Conservation (phyloP, 2,797 vertebrate genomes). For the Trichosurus vulpecula region DNA sequence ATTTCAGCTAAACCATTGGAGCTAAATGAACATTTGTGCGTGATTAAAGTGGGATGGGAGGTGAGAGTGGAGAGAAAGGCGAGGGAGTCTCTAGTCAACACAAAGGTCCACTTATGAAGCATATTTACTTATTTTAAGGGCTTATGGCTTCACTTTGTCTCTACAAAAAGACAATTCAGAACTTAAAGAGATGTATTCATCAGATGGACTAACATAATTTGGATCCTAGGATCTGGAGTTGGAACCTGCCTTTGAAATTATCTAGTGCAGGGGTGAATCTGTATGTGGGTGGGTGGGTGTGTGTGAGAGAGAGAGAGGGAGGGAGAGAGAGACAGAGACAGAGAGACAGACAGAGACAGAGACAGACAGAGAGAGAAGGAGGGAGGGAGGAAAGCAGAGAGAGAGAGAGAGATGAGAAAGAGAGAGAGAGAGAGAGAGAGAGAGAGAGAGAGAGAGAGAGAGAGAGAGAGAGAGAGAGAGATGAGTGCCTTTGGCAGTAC, state of each 20-base stretch:
- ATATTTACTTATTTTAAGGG: not conserved
- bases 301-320: too few relatives aligned
- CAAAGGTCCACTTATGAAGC: not conserved
- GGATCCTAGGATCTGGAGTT: not conserved
- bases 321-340: too few relatives aligned
- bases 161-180: not conserved
- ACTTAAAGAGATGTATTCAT: not conserved
- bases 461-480: too few relatives aligned
- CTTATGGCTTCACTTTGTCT: not conserved
- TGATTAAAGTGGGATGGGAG: not conserved
- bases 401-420: too few relatives aligned
- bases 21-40: not conserved
- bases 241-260: not conserved
- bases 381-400: too few relatives aligned
- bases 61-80: not conserved
- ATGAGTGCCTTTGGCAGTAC: not conserved
- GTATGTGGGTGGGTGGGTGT: too few relatives aligned
- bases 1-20: conserved; percentile 33
- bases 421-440: too few relatives aligned
- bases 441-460: too few relatives aligned
- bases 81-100: not conserved
- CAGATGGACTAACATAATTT: not conserved
- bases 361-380: too few relatives aligned
- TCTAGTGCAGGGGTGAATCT: not conserved
- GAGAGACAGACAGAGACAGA: too few relatives aligned